These are phyloP conservation scores for Rhinogobio ventralis DNA, from an alignment of 2,797 vertebrate species.

Conservation along the genomic window DNA sequence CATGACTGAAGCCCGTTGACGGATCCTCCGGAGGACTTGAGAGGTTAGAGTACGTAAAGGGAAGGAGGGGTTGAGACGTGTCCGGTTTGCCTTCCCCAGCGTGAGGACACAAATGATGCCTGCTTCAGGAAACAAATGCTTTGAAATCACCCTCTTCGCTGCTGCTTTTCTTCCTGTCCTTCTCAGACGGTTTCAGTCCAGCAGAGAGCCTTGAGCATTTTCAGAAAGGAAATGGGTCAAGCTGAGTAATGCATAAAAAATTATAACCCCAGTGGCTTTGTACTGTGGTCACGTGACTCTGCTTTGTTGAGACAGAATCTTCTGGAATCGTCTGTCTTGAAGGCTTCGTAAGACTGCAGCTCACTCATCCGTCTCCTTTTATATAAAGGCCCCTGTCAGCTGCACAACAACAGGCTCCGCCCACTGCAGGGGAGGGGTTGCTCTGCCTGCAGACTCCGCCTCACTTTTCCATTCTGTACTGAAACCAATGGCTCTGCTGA, in stretches of 20 bases:
- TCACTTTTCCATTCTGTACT: conserved; percentile 37
- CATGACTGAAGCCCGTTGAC: conserved; percentile 68
- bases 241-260: neutral
- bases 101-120: conserved; percentile 51
- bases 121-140: conserved; percentile 44
- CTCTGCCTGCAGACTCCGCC: conserved; percentile 35
- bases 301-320: conserved; percentile 17
- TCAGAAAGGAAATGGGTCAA: conserved; percentile 40
- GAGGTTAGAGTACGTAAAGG: conserved; percentile 56
- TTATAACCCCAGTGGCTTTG: neutral
- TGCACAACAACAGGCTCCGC: conserved; percentile 41
- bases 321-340: conserved; percentile 39
- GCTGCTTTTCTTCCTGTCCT: neutral
- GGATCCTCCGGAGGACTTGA: conserved; percentile 58
- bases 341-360: conserved; percentile 36
- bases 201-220: conserved; percentile 18
- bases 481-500: conserved; percentile 59
- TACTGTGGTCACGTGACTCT: neutral
- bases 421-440: conserved; percentile 46
- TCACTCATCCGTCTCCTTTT: conserved; percentile 44
- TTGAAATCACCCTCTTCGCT: neutral
- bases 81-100: conserved; percentile 62
- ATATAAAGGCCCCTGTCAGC: conserved; percentile 40
- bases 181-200: conserved; percentile 1
- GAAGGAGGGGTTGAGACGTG: conserved; percentile 58